Conservation (phyloP, 2,888 invertebrate species). For the Gnatocerus cornutus region DNA sequence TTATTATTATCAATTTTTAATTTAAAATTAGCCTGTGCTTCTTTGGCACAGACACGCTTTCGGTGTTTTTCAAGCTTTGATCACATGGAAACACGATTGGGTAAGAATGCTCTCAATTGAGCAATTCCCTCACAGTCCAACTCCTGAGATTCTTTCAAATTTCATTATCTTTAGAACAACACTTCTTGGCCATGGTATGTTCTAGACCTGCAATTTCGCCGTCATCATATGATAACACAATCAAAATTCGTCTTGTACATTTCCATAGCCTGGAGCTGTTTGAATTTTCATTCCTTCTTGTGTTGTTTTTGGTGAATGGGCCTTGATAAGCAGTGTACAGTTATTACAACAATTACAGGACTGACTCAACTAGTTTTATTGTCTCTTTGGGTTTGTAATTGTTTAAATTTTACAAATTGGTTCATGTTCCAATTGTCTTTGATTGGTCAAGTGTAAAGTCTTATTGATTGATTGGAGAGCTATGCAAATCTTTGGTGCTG, state of each 20-base stretch:
- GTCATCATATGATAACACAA: constrained; percentile 23
- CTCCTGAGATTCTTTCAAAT: constrained; percentile 1
- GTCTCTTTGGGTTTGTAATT: too few relatives aligned
- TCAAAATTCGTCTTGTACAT: constrained; percentile 14
- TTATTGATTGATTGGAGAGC: too few relatives aligned
- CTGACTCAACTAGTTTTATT: too few relatives aligned
- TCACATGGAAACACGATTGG: constrained; percentile 20
- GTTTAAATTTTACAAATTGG: too few relatives aligned
- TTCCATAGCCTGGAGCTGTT: constrained; percentile 20
- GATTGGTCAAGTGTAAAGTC: too few relatives aligned
- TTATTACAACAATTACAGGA: too few relatives aligned
- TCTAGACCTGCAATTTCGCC: constrained; percentile 8
- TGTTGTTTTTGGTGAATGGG: too few relatives aligned
- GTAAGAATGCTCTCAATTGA: constrained; percentile 18
- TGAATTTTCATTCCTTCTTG: not conserved
- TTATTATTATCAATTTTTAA: not conserved
- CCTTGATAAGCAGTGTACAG: too few relatives aligned
- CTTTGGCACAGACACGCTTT: constrained; percentile 7
- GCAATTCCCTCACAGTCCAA: constrained; percentile 10
- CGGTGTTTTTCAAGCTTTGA: constrained; percentile 2
- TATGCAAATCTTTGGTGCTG: too few relatives aligned
- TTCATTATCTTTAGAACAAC: constrained; percentile 4
- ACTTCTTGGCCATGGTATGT: too few relatives aligned
- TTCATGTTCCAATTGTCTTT: too few relatives aligned
- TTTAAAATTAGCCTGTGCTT: too few relatives aligned